Evolutionary conservation across 2,797 vertebrate species (phyloP), one percentile per base, ranked within the genome.

Genomic region (Valencia hispanica): DNA sequence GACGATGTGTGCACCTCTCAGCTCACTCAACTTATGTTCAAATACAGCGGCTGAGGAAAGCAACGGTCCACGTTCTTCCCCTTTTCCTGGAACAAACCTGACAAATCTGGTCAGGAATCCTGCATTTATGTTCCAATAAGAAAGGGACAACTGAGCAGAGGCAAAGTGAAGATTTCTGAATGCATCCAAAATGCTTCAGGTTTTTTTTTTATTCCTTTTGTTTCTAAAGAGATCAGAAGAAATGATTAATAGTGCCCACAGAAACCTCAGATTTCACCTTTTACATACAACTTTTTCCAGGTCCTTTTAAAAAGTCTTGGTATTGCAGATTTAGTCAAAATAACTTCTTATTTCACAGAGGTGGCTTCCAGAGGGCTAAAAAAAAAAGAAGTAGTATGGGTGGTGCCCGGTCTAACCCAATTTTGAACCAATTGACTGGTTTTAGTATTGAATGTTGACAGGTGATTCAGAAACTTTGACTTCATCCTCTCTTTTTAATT

Each of bases 141-240:
- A 74, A 39, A 74, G 75, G 47, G 82, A 68, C 87, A 79, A 79
- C 75, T 73, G 72, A 75, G 77, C 15, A n/a, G 68, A 55, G 41
- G 76, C 41, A 81, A 66, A 87, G 76, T 75, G 77, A 27, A 53
- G 73, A 77, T 84, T 86, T 82, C 70, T 79, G 73, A 71, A 72
- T 39, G 9, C 11, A 9, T 30, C 8, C 10, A 17, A 32, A 59
- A 59, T 8, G 57, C 7, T 47, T 22, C 17, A 22, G 17, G n/a
- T n/a, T n/a, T 57, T 34, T 61, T 32, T 59, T 18, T 17, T 17
- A 45, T 4, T 17, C n/a, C 14, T 61, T 5, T 61, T 61, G 3
- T 17, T 32, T 61, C 8, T 17, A 61, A 34, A 18, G 15, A 32
- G 8, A 61, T 34, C 30, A 1, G 1, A 17, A 18, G 57, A 34